A percentile compares a stretch with the other conserved stretches of the same genome.
These are phyloP conservation scores for Cathartes aura DNA, from an alignment of 2,113 vertebrate species.

Conservation along the genomic window DNA sequence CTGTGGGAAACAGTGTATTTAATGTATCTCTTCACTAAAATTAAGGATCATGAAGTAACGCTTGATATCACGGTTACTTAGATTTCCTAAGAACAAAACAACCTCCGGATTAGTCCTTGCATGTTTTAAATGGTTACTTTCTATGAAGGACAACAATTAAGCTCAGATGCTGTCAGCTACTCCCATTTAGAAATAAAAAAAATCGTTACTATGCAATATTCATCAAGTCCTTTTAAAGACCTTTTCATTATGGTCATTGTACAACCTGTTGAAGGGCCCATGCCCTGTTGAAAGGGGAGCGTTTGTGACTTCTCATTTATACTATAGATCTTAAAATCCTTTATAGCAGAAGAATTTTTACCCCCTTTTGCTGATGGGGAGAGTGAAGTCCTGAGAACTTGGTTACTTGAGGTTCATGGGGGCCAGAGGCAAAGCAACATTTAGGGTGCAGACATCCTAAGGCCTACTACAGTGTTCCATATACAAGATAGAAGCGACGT, in stretches of 20 bases:
- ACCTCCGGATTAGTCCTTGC: neutral
- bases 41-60: neutral
- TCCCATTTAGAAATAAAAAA: neutral
- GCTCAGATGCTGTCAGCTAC: neutral
- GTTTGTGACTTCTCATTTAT: neutral
- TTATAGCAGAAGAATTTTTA: neutral
- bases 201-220: neutral
- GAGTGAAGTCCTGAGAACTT: neutral
- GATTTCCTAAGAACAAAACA: neutral
- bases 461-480: neutral
- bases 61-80: neutral
- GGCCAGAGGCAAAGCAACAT: neutral
- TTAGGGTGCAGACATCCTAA: neutral
- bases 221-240: neutral
- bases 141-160: neutral
- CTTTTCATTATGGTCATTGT: neutral
- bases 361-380: neutral
- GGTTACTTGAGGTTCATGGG: neutral
- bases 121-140: neutral
- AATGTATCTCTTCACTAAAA: neutral
- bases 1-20: neutral
- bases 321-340: neutral
- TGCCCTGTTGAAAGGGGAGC: neutral
- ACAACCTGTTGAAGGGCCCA: neutral
- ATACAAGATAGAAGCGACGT: rapidly evolving